Percentiles rank a stretch among this genome's conserved stretches.
These are phyloP conservation scores for Datnioides undecimradiatus DNA, from an alignment of 2,113 vertebrate genomes.

Conservation along the genomic window DNA sequence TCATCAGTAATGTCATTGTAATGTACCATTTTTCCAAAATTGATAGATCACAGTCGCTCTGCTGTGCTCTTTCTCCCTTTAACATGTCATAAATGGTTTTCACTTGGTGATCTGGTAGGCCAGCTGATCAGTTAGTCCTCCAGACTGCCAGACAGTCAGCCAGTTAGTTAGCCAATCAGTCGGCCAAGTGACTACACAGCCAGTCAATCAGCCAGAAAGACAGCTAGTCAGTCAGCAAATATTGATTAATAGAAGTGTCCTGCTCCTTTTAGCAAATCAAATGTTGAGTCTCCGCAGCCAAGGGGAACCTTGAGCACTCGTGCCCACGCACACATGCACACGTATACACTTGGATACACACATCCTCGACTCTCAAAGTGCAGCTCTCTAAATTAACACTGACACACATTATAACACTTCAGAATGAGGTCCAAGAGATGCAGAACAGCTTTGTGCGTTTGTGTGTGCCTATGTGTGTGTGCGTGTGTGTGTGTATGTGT, in stretches of 20 bases:
- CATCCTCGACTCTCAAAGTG: constrained; percentile 82
- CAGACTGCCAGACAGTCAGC: constrained; percentile 35
- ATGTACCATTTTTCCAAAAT: not conserved
- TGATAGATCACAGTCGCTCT: not conserved
- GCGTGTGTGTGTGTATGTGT: not conserved
- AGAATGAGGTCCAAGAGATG: constrained; percentile 49
- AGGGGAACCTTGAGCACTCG: constrained; percentile 85
- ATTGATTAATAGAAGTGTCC: constrained; percentile 99
- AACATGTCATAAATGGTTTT: constrained; percentile 49
- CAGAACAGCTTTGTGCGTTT: constrained; percentile 27
- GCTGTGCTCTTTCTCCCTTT: not conserved
- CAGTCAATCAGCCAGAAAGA: constrained; percentile 83
- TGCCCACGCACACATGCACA: constrained; percentile 65
- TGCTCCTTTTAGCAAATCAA: constrained; percentile 99
- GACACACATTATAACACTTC: constrained; percentile 91
- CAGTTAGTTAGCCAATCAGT: constrained; percentile 55
- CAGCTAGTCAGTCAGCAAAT: constrained; percentile 94
- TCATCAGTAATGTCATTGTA: constrained; percentile 1
- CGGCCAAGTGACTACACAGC: constrained; percentile 61
- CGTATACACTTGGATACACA: constrained; percentile 80
- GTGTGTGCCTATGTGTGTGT: constrained; percentile 30
- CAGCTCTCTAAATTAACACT: constrained; percentile 97
- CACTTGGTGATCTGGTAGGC: constrained; percentile 41
- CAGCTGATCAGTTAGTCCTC: constrained; percentile 37
- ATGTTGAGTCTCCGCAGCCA: constrained; percentile 93